Evolutionary conservation across 2,888 invertebrate genomes (phyloP).

Genomic region (Empis stercorea): DNA sequence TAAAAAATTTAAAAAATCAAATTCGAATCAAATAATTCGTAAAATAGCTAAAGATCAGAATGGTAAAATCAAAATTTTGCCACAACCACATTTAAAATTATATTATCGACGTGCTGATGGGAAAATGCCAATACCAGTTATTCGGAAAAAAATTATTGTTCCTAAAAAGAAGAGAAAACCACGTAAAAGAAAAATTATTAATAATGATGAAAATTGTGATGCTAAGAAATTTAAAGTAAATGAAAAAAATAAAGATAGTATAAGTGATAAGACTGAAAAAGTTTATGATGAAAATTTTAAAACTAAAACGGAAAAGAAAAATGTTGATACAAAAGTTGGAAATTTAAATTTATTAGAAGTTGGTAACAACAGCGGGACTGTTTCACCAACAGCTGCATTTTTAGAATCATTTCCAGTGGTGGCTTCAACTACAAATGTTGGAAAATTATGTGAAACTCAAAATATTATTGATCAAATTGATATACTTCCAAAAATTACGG

Average conservation of each 20-base stretch:
- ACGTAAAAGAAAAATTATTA: slow-evolving; percentile 2
- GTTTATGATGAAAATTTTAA: background rate
- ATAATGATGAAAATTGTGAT: background rate
- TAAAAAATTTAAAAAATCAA: too few species aligned
- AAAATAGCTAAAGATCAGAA: slow-evolving; percentile 7
- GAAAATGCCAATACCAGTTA: slow-evolving; percentile 12
- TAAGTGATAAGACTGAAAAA: slow-evolving; percentile 1
- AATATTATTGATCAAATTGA: background rate
- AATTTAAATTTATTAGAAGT: background rate
- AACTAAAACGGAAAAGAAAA: background rate
- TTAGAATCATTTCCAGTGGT: slow-evolving; percentile 49
- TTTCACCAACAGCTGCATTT: slow-evolving; percentile 53
- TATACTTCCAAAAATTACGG: too few species aligned
- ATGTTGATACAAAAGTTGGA: background rate
- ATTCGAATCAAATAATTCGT: background rate
- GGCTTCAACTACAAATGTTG: slow-evolving; percentile 37
- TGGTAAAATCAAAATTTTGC: slow-evolving; percentile 10
- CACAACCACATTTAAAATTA: slow-evolving; percentile 10
- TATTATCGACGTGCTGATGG: slow-evolving; percentile 9
- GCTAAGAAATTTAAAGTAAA: slow-evolving; percentile 1
- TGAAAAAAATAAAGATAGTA: background rate
- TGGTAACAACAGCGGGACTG: slow-evolving; percentile 22
- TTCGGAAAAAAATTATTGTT: slow-evolving; percentile 5
- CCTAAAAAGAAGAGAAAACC: slow-evolving; percentile 3
- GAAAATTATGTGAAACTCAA: slow-evolving; percentile 36